Conservation (phyloP, 2,888 invertebrate species). For the Archips xylosteana region DNA sequence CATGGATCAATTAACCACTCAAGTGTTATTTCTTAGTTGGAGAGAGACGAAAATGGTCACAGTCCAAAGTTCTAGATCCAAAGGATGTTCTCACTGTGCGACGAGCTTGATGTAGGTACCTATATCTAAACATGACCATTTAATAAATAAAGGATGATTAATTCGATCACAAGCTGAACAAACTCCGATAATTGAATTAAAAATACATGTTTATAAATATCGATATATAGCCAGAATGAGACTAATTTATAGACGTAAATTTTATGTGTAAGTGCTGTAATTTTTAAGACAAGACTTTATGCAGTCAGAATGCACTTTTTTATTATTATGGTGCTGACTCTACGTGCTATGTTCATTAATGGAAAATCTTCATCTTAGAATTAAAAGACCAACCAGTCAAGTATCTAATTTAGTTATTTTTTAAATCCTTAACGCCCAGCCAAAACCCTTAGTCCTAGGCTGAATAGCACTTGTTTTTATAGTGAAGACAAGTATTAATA, state of each 20-base stretch:
- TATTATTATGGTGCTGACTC: too few species aligned
- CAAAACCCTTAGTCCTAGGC: too few species aligned
- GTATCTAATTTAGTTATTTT: too few species aligned
- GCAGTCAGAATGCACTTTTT: too few species aligned
- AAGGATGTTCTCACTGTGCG: neutral
- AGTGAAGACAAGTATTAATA: too few species aligned
- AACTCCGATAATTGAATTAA: neutral
- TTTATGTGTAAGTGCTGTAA: neutral
- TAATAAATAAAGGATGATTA: neutral
- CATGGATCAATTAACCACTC: neutral
- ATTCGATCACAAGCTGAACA: neutral
- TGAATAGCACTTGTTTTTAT: too few species aligned
- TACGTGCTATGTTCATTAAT: too few species aligned
- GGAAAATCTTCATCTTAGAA: too few species aligned
- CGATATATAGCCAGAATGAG: neutral
- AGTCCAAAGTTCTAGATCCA: conserved; percentile 11
- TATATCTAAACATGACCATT: conserved; percentile 11
- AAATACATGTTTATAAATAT: neutral
- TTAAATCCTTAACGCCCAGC: too few species aligned
- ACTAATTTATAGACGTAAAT: neutral
- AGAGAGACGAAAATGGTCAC: conserved; percentile 2
- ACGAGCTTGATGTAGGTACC: neutral
- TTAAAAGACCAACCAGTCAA: too few species aligned
- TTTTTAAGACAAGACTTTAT: neutral
- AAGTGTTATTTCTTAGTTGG: neutral